Base-by-base conservation (phyloP, 2,113 vertebrate genomes). In the Halichoerus grypus region DNA sequence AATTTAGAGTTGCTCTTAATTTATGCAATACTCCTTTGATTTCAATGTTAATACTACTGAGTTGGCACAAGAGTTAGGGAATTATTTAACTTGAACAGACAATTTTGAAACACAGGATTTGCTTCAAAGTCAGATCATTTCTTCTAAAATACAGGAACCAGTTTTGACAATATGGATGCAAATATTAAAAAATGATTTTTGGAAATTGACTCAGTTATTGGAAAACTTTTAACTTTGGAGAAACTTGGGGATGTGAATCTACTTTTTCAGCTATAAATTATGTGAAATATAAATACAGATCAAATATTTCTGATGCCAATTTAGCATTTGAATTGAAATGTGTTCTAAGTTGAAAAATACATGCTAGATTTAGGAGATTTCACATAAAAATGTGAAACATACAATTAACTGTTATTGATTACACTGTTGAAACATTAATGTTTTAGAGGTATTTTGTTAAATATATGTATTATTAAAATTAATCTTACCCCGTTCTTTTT, bases 251-350 rank as follows among this genome's bases (percentile, higher is more conserved):
- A 51, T 88, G 59, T 71, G 28, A 93, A 69, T 88, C 67, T 94
- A 76, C 57, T 46, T 76, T 94, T 96, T 88, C 33, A 91, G 72
- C 55, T 61, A n/a, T 55, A 91, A 86, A 77, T 91, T 93, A 21
- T 95, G 39, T 91, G 55, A 96, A 91, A 88, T 88, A 72, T 57
- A 81, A 93, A 93, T 96, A 72, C 2, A 61, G 42, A 49, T 63
- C 51, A 95, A 85, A 36, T 57, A 63, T 86, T 96, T 92, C 67
- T 94, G 67, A 86, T 95, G 61, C 63, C 95, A 57, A 89, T 82
- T 93, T 93, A 86, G 28, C n/a, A 90, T 89, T 93, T 94, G 93
- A 95, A 53, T 81, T 33, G 21, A 96, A 96, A 88, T 88, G 51
- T 87, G 11, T n/a, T 95, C 4, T 71, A 55, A 67, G 21, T 72